phyloP scores from a whole-genome alignment of 2,113 vertebrate species.

The Vulpes vulpes region DNA sequence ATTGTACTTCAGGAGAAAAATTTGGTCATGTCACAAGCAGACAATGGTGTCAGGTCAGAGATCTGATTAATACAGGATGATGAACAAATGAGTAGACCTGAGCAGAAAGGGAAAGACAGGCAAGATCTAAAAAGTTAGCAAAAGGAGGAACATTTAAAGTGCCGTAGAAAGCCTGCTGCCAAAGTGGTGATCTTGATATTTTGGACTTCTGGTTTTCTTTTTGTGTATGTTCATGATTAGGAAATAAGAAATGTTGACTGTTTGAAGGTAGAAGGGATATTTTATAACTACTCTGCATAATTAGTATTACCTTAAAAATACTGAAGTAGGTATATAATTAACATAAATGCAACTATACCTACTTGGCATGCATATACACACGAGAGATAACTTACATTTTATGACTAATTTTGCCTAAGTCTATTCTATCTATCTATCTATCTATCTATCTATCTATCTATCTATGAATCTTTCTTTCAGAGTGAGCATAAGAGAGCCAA shows the following conservation, averaged over 20 bases:
- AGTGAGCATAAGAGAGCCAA: neutral
- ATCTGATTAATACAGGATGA: neutral
- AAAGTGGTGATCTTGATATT: neutral
- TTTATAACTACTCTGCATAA: neutral
- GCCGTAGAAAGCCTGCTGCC: neutral
- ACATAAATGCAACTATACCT: neutral
- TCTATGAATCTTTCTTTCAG: neutral
- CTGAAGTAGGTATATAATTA: neutral
- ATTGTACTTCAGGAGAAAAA: neutral
- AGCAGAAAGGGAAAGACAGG: neutral
- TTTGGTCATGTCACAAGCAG: neutral
- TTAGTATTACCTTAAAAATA: neutral
- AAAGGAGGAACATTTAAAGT: neutral
- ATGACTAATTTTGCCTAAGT: neutral
- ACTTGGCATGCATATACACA: neutral
- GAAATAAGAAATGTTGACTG: neutral
- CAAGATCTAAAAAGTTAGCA: neutral
- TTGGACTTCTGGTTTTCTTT: neutral
- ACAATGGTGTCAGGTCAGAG: neutral
- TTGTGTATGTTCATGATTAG: neutral
- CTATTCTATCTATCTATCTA: too few species aligned
- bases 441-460: too few species aligned
- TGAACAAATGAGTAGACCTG: neutral
- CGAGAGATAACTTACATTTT: neutral
- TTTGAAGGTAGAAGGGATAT: neutral